phyloP scores from a whole-genome alignment of 2,797 vertebrate species.

The Pempheris klunzingeri region DNA sequence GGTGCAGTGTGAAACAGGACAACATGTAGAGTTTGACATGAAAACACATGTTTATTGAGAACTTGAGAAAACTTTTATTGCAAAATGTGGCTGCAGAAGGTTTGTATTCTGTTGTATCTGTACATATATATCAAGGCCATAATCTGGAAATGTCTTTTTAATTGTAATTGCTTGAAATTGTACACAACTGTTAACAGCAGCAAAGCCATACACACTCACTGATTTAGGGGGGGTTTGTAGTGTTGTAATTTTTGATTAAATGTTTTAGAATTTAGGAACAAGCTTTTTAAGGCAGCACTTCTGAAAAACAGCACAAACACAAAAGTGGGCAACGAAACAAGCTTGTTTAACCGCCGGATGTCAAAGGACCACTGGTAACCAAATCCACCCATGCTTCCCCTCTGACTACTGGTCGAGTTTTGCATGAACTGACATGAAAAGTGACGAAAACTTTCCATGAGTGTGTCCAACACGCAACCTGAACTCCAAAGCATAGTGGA shows the following conservation, averaged over 20 bases:
- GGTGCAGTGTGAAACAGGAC: no score
- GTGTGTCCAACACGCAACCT: neutral
- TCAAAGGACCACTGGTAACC: slow-evolving; percentile 28
- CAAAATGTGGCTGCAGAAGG: neutral
- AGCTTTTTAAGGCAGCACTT: neutral
- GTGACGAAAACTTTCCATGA: neutral
- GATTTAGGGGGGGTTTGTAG: no score
- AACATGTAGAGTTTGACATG: no score
- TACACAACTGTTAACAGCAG: neutral
- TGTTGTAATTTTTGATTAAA: neutral
- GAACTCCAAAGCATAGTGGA: neutral
- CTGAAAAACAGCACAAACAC: neutral
- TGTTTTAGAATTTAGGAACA: neutral
- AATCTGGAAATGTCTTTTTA: no score
- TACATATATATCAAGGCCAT: neutral
- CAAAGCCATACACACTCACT: neutral
- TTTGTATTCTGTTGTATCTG: neutral
- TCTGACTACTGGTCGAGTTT: neutral
- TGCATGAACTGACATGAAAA: slow-evolving; percentile 28
- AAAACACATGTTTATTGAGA: no score
- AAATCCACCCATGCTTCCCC: slow-evolving; percentile 4
- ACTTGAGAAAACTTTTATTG: neutral
- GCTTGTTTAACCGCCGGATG: neutral
- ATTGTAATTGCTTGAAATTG: neutral
- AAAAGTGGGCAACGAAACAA: neutral